Conservation (phyloP, 2,888 invertebrate species). For the Apocheima hispidaria region DNA sequence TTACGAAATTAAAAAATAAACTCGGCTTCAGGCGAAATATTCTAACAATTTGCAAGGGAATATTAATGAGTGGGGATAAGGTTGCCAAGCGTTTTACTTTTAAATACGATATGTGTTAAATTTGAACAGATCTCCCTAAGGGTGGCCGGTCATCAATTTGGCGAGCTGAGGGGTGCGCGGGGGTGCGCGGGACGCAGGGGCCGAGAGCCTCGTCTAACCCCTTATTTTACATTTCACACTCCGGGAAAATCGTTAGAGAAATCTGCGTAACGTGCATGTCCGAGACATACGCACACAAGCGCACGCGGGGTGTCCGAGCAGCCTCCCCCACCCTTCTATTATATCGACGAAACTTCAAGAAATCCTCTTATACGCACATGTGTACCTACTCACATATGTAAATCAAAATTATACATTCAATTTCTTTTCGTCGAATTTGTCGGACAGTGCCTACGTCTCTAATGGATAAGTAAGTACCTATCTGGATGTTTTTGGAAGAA, state of each 20-base stretch:
- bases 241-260: conserved; percentile 86
- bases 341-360: conserved; percentile 85
- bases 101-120: conserved; percentile 84
- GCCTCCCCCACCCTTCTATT: conserved; percentile 62
- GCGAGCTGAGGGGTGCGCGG: conserved; percentile 63
- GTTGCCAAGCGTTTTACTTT: conserved; percentile 78
- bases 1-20: conserved; percentile 49
- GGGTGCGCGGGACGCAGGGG: conserved; percentile 56
- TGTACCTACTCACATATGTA: conserved; percentile 74
- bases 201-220: conserved; percentile 81
- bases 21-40: conserved; percentile 55
- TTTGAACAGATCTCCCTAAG: conserved; percentile 82
- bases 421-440: conserved; percentile 59
- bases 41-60: conserved; percentile 69
- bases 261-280: conserved; percentile 85
- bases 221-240: conserved; percentile 87
- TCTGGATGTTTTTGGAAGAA: background rate
- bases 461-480: background rate
- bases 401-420: conserved; percentile 70
- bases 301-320: conserved; percentile 65
- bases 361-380: conserved; percentile 77
- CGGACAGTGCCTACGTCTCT: conserved; percentile 26
- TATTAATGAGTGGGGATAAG: conserved; percentile 78
- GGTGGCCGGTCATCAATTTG: conserved; percentile 84
- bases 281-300: conserved; percentile 79